Evolutionary conservation across 2,888 invertebrate species (phyloP).

Genomic region (Tachystola acroxantha): DNA sequence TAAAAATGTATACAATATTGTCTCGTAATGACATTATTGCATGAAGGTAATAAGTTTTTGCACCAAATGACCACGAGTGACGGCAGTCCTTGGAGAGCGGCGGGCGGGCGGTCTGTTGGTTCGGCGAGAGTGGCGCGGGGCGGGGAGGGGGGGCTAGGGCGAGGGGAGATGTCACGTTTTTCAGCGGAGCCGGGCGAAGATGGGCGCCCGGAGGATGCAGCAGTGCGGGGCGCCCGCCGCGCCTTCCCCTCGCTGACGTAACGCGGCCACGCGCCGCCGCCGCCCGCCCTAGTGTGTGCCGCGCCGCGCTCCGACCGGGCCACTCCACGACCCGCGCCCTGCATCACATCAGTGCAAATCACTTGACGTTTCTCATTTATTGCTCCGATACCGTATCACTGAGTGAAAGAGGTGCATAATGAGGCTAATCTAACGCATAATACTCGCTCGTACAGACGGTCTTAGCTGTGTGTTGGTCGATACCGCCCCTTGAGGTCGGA

Average conservation of each 20-base stretch:
- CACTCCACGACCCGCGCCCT: conserved; percentile 55
- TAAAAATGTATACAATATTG: too few relatives aligned
- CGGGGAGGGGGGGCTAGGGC: conserved; percentile 22
- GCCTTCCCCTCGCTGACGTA: conserved; percentile 64
- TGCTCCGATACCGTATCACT: conserved; percentile 50
- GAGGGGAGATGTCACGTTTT: conserved; percentile 62
- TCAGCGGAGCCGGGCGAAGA: conserved; percentile 58
- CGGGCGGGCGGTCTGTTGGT: too few relatives aligned
- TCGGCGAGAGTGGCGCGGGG: too few relatives aligned
- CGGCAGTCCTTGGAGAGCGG: conserved; percentile 29
- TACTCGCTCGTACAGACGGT: conserved; percentile 16
- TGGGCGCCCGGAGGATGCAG: conserved; percentile 68
- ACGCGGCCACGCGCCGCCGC: conserved; percentile 64
- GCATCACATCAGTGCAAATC: conserved; percentile 62
- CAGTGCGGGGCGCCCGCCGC: conserved; percentile 54
- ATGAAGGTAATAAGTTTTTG: conserved; percentile 44
- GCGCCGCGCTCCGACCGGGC: conserved; percentile 69
- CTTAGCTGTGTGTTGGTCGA: conserved; percentile 29
- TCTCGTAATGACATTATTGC: conserved; percentile 14
- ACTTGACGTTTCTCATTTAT: conserved; percentile 67
- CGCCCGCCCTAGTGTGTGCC: conserved; percentile 74
- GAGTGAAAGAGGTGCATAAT: conserved; percentile 63
- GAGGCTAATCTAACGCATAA: conserved; percentile 46
- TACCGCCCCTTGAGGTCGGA: conserved; percentile 58
- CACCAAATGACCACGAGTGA: conserved; percentile 45